Base-by-base conservation (phyloP, 2,797 vertebrate genomes). In the Morus bassanus region DNA sequence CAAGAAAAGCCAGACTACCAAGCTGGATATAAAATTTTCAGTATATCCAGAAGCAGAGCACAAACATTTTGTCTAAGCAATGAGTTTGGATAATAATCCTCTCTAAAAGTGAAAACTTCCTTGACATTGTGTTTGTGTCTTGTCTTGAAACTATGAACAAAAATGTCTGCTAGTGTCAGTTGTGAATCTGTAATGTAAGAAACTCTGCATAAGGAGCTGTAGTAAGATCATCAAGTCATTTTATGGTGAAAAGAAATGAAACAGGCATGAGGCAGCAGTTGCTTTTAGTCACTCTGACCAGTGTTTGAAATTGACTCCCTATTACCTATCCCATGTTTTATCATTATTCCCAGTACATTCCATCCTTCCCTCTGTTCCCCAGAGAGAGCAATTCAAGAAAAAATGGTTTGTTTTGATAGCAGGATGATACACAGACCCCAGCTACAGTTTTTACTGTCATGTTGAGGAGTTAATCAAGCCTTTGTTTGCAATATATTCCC, bases 401-500 rank as follows among this genome's bases (percentile, higher is more conserved):
- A 82, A 83, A 77, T 6, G 3, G 3, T 73, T 73, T 63, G 8
- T 45, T 94, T 88, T 85, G 6, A 80, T 84, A 37, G 74, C 41
- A n/a, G 13, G 30, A 53, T 90, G 57, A 80, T 56, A 56, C 33
- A 85, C 18, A 41, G 39, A 90, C 9, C 31, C 27, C 37, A 83
- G 25, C 37, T 81, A 84, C 28, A 57, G 4, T 65, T 86, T 93
- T 91, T 87, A 76, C 17, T 80, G 51, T 18, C 25, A 43, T 35
- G 14, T 67, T 68, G 59, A 57, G 14, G 28, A 87, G 33, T 90
- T 94, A 86, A 93, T 95, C 85, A 91, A 95, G 82, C 61, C 21
- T 90, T 80, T 89, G 51, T 91, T 91, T 90, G 56, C 63, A 91
- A 82, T 61, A 88, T 83, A 91, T 79, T 79, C 28, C 53, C 28